Conservation (phyloP, 2,888 invertebrate species). For the Isoperla grammatica region DNA sequence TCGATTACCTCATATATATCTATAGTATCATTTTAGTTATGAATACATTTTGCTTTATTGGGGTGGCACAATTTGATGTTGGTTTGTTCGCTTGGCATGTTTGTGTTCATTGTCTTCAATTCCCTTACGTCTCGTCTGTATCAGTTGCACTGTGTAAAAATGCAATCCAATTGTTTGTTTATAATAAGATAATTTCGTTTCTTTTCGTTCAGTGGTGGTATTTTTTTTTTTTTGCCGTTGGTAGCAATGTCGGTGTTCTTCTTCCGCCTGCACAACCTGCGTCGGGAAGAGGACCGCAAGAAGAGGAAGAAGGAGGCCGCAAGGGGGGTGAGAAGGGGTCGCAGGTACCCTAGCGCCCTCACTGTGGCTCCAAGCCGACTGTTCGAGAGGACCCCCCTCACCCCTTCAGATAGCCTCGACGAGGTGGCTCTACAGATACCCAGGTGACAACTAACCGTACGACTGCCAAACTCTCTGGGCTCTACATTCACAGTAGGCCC, state of each 20-base stretch:
- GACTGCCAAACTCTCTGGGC: no score
- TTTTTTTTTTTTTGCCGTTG: conserved; percentile 2
- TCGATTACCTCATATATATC: no score
- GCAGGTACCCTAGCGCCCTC: conserved; percentile 55
- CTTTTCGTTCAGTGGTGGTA: not conserved
- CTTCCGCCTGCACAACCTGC: conserved; percentile 89
- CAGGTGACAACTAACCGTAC: conserved; percentile 70
- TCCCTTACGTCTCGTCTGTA: no score
- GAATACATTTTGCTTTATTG: no score
- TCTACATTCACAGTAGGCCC: no score
- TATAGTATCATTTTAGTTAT: no score
- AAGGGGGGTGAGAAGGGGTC: conserved; percentile 41
- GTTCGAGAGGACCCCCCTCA: conserved; percentile 77
- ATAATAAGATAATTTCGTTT: not conserved
- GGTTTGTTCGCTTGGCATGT: no score
- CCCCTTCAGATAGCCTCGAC: conserved; percentile 82
- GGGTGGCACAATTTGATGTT: no score
- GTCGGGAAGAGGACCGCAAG: conserved; percentile 74
- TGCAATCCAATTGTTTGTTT: no score
- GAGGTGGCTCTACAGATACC: conserved; percentile 90
- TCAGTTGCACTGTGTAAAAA: no score
- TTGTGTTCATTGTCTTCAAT: no score
- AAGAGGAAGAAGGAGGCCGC: conserved; percentile 52
- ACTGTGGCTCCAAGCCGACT: conserved; percentile 72
- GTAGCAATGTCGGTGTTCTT: conserved; percentile 83